Conservation (phyloP, 2,888 invertebrate species). For the Hemithea aestivaria region DNA sequence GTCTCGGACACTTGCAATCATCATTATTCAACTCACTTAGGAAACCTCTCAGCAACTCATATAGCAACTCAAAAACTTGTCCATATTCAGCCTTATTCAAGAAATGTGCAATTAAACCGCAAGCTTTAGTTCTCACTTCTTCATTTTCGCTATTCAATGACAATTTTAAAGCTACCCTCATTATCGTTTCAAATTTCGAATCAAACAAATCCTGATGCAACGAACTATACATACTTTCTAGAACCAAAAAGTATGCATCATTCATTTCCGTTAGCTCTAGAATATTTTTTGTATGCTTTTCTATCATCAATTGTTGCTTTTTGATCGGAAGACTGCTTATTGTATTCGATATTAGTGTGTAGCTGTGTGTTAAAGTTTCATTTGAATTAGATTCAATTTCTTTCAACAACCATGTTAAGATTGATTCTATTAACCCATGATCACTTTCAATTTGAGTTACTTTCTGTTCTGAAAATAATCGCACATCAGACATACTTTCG, state of each 20-base stretch:
- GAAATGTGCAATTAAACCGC: slow-evolving; percentile 76
- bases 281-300: slow-evolving; percentile 45
- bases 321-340: slow-evolving; percentile 52
- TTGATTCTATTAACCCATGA: slow-evolving; percentile 59
- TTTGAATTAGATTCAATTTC: slow-evolving; percentile 41
- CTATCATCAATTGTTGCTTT: slow-evolving; percentile 49
- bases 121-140: slow-evolving; percentile 57
- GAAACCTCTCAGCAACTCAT: slow-evolving; percentile 50
- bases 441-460: slow-evolving; percentile 65
- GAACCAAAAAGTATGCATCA: slow-evolving; percentile 52
- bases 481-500: slow-evolving; percentile 50
- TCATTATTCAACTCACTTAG: slow-evolving; percentile 40
- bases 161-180: slow-evolving; percentile 51
- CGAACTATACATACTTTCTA: slow-evolving; percentile 75
- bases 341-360: slow-evolving; percentile 54
- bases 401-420: slow-evolving; percentile 55
- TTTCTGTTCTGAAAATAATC: slow-evolving; percentile 53
- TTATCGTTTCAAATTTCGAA: slow-evolving; percentile 48
- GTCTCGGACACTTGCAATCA: slow-evolving; percentile 39
- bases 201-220: slow-evolving; percentile 58
- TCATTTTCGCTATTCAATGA: slow-evolving; percentile 52
- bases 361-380: slow-evolving; percentile 48
- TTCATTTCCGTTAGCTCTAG: slow-evolving; percentile 45
- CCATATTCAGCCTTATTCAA: slow-evolving; percentile 77
- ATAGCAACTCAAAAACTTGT: slow-evolving; percentile 56